Percentiles rank a stretch among this genome's conserved stretches.
Evolutionary conservation across 2,888 invertebrate genomes (phyloP).

Genomic region (Leucozona laternaria): DNA sequence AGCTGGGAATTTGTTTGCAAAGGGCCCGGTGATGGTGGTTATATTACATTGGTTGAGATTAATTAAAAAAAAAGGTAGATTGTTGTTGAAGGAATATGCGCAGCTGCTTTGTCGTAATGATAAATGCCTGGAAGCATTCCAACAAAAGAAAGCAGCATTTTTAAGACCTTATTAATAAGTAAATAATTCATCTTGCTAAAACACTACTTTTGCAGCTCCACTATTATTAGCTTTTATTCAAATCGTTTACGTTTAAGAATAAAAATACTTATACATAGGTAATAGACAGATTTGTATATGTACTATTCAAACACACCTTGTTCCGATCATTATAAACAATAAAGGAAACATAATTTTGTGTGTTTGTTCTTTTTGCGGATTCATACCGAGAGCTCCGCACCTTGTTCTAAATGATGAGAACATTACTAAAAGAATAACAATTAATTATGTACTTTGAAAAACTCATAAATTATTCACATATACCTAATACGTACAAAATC

Average conservation of each 20-base stretch:
- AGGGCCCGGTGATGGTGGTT: too few species aligned
- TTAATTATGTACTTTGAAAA: conserved; percentile 9
- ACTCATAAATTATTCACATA: conserved; percentile 6
- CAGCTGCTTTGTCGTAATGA: too few species aligned
- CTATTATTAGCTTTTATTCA: too few species aligned
- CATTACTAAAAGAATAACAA: neutral
- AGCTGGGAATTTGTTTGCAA: too few species aligned
- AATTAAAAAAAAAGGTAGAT: too few species aligned
- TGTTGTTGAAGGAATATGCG: too few species aligned
- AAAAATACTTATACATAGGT: neutral
- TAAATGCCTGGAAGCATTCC: too few species aligned
- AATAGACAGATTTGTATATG: neutral
- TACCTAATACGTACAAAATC: neutral
- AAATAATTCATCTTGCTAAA: too few species aligned
- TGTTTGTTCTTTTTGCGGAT: neutral
- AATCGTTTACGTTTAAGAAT: neutral
- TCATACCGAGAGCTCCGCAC: neutral
- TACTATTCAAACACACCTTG: neutral
- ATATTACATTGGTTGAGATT: too few species aligned
- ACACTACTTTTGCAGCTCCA: too few species aligned
- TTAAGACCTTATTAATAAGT: too few species aligned
- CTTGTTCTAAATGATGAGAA: neutral
- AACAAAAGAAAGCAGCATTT: too few species aligned
- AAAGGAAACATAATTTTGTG: neutral
- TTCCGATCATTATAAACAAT: neutral